These are phyloP conservation scores for Therioaphis trifolii DNA, from an alignment of 2,888 invertebrate species.

Conservation along the genomic window DNA sequence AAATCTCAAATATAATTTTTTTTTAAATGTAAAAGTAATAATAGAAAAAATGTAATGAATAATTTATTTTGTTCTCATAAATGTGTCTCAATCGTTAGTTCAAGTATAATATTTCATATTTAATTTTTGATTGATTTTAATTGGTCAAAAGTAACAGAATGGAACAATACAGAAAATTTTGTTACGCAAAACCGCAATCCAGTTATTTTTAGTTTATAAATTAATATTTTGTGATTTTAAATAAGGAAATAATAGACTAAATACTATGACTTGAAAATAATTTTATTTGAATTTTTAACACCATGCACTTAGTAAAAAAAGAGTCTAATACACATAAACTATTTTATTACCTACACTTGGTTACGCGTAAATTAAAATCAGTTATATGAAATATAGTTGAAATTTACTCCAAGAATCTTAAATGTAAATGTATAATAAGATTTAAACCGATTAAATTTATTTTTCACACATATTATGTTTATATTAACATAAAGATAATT, in stretches of 20 bases:
- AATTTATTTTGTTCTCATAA: neutral
- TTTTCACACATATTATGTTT: too few relatives aligned
- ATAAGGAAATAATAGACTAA: neutral
- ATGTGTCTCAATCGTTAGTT: constrained; percentile 6
- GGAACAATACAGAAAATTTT: neutral
- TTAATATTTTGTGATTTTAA: neutral
- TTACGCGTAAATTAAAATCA: neutral
- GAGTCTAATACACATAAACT: neutral
- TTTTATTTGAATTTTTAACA: neutral
- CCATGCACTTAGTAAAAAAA: neutral
- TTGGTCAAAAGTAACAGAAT: neutral
- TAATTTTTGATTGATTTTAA: neutral
- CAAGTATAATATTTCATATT: neutral
- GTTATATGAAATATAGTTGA: too few relatives aligned
- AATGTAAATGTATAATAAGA: too few relatives aligned
- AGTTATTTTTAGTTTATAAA: neutral
- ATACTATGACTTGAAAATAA: neutral
- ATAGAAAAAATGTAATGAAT: too few relatives aligned
- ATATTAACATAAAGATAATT: too few relatives aligned
- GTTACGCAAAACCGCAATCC: neutral
- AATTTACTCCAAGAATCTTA: too few relatives aligned
- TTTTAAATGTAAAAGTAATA: too few relatives aligned
- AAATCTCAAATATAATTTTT: too few relatives aligned
- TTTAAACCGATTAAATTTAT: too few relatives aligned
- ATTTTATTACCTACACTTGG: too few relatives aligned